Percentiles rank a stretch among this genome's conserved stretches.
phyloP scores from a whole-genome alignment of 2,797 vertebrate species.

The Cetoscarus ocellatus region DNA sequence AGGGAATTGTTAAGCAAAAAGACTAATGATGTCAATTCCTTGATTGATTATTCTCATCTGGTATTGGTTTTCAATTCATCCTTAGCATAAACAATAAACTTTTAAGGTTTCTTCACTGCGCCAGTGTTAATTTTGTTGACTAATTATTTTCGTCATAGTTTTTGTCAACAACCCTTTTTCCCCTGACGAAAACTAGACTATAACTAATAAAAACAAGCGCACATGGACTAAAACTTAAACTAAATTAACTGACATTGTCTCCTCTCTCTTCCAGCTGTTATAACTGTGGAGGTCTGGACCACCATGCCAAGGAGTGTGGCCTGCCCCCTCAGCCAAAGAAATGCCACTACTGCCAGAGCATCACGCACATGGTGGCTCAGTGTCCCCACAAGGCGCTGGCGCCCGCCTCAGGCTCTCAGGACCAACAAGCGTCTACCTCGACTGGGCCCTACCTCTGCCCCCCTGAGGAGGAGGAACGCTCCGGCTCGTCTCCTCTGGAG shows the following conservation, averaged over 20 bases:
- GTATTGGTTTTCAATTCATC: too few relatives aligned
- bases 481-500: constrained; percentile 84
- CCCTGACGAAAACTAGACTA: too few relatives aligned
- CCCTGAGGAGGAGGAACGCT: constrained; percentile 85
- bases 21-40: too few relatives aligned
- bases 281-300: constrained; percentile 98
- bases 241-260: not conserved
- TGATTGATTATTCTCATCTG: too few relatives aligned
- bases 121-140: too few relatives aligned
- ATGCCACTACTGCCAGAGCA: constrained; percentile 99
- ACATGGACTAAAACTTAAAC: too few relatives aligned
- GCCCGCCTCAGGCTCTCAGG: constrained; percentile 90
- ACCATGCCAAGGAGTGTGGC: constrained; percentile 98
- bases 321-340: constrained; percentile 98
- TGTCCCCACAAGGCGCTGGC: constrained; percentile 92
- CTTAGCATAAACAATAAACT: too few relatives aligned
- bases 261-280: constrained; percentile 87
- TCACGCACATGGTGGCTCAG: constrained; percentile 97
- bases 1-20: too few relatives aligned
- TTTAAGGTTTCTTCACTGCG: too few relatives aligned
- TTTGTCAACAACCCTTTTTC: too few relatives aligned
- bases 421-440: constrained; percentile 83
- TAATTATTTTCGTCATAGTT: too few relatives aligned
- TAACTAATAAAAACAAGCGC: too few relatives aligned
- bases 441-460: constrained; percentile 81